phyloP scores from a whole-genome alignment of 2,113 vertebrate genomes.

The Centropus unirufus region DNA sequence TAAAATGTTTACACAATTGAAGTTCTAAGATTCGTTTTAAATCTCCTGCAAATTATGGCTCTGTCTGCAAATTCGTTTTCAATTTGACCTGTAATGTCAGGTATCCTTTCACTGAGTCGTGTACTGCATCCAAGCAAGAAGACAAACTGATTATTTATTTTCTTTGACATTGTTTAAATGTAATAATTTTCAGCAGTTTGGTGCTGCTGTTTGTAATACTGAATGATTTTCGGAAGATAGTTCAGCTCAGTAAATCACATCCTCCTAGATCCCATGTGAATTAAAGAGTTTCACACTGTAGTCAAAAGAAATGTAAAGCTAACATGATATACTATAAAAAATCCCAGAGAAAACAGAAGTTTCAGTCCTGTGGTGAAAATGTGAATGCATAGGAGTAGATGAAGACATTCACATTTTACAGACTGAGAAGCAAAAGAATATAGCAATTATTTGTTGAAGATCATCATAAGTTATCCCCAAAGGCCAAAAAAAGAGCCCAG shows the following conservation, averaged over 20 bases:
- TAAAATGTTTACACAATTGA: constrained; percentile 11
- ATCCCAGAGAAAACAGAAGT: not conserved
- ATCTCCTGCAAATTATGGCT: constrained; percentile 36
- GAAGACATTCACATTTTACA: not conserved
- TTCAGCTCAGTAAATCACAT: constrained; percentile 3
- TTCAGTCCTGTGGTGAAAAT: not conserved
- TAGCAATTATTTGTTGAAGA: not conserved
- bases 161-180: constrained; percentile 28
- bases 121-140: constrained; percentile 20
- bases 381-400: not conserved
- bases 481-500: not conserved
- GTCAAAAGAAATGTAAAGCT: not conserved
- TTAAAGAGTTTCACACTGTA: not conserved
- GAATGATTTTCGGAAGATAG: constrained; percentile 42
- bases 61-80: constrained; percentile 41
- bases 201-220: constrained; percentile 13
- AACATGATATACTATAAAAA: not conserved
- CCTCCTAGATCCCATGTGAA: constrained; percentile 8
- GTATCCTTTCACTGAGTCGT: not conserved
- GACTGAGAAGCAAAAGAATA: not conserved
- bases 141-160: constrained; percentile 35
- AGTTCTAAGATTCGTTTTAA: constrained; percentile 3
- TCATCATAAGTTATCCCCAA: not conserved
- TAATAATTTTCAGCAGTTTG: constrained; percentile 12
- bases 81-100: constrained; percentile 29